Percentiles rank a stretch among this genome's conserved stretches.
Conservation (phyloP, 2,113 vertebrate genomes). For the Delphinus delphis region DNA sequence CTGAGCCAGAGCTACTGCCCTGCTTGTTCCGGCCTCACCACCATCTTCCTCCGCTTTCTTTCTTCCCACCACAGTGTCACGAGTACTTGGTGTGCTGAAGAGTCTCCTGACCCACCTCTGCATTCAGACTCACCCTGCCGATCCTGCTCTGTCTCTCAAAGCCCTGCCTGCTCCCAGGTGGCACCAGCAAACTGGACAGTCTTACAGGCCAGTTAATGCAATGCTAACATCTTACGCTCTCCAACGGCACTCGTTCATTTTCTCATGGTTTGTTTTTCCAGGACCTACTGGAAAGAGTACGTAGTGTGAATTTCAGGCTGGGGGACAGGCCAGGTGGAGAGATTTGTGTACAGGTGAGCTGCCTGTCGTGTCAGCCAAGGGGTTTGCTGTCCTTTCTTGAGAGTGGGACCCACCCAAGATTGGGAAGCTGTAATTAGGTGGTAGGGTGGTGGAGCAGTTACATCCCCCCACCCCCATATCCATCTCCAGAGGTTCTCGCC, state of each 20-base stretch:
- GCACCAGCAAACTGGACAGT: background rate
- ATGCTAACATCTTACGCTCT: background rate
- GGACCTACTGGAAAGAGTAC: background rate
- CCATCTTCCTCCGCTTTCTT: background rate
- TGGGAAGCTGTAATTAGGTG: background rate
- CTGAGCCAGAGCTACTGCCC: background rate
- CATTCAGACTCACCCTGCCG: rapidly evolving
- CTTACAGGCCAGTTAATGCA: rapidly evolving
- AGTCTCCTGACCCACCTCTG: background rate
- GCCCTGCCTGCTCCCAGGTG: background rate
- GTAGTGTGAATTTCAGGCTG: background rate
- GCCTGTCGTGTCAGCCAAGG: background rate
- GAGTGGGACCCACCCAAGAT: background rate
- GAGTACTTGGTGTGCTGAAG: background rate
- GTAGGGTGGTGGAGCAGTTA: background rate
- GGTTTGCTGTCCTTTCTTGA: background rate
- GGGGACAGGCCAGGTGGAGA: background rate
- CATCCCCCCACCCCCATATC: background rate
- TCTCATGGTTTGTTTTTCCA: background rate
- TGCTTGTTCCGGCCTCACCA: background rate
- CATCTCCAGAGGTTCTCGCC: background rate
- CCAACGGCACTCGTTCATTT: background rate
- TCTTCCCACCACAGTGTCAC: background rate
- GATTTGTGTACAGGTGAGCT: background rate
- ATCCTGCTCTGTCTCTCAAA: background rate